Base-by-base conservation (phyloP, 2,888 invertebrate species). In the Aleiodes alternator region DNA sequence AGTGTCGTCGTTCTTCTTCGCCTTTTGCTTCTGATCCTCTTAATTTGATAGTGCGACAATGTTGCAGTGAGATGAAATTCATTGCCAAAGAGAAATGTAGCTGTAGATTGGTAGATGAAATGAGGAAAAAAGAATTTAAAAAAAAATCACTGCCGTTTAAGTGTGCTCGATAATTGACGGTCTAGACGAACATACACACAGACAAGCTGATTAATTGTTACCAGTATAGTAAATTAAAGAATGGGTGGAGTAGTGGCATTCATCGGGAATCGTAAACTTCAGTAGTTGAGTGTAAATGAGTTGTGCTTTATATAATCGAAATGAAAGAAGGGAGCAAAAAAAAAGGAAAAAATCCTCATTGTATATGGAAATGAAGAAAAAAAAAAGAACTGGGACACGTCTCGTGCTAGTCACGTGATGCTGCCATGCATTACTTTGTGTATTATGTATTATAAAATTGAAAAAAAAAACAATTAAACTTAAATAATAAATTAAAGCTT, bases 271-370 rank as follows among this genome's bases (percentile, higher is more conserved):
- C 9, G 29, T 29, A 57, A 57, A 57, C 57, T 31, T 6, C 57
- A 57, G 57, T 57, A 5, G 57, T 57, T 14, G 43, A 31, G 59
- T 14, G 29, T 59, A 59, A 59, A 59, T 59, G 59, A 59, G 59
- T 57, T 57, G 57, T 57, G 57, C 38, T 59, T 59, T 59, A 59
- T 59, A 59, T 29, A 59, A 59, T 59, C 29, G 34, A 72, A 8
- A 51, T 51, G 53, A 53, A 31, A 23, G 23, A 69, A 29, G 43
- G 5, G 14, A 14, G n/a, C 2, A 43, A 38, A 69, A 53, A 53
- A 69, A 53, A 29, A 43, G 11, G 53, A 53, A 53, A 69, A 53
- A 29, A 51, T n/a, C 29, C 8, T 69, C 29, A 50, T 29, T 66
- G 51, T 43, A 43, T 48, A 66, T 16, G 50, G 43, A 43, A 29